phyloP scores from a whole-genome alignment of 2,888 invertebrate species.

The Pyrrhosoma nymphula region DNA sequence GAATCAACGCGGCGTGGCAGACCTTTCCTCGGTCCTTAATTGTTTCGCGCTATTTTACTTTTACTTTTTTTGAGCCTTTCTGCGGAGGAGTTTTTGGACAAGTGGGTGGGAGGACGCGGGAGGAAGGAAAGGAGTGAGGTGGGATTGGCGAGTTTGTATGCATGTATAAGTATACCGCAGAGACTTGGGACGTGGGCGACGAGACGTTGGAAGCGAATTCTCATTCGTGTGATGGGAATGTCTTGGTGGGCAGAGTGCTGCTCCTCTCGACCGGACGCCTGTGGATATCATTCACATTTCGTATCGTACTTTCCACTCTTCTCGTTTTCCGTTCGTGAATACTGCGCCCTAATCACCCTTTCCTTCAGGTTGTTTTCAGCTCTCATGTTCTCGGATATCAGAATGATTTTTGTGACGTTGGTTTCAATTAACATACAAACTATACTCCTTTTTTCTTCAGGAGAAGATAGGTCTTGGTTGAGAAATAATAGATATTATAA shows the following conservation, averaged over 20 bases:
- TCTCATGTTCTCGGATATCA: no score
- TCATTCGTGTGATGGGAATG: not conserved
- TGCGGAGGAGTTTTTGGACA: not conserved
- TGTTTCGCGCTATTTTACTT: not conserved
- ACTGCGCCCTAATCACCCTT: no score
- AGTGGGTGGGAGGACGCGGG: not conserved
- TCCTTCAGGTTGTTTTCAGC: no score
- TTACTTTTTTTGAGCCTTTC: not conserved
- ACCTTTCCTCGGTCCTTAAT: not conserved
- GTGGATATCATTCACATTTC: not conserved
- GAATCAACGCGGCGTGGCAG: not conserved
- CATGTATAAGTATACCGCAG: not conserved
- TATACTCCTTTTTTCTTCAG: no score
- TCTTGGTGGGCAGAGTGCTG: not conserved
- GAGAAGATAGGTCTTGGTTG: no score
- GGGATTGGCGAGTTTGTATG: not conserved
- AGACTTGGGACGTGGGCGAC: not conserved
- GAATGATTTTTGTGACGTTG: no score
- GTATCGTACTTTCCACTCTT: no score
- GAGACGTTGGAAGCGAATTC: not conserved
- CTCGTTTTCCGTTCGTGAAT: no score
- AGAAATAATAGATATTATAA: no score
- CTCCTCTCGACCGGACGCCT: not conserved
- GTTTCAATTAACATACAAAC: no score
- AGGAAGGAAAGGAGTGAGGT: not conserved